Conservation (phyloP, 2,797 vertebrate species). For the Bradypodion pumilum region DNA sequence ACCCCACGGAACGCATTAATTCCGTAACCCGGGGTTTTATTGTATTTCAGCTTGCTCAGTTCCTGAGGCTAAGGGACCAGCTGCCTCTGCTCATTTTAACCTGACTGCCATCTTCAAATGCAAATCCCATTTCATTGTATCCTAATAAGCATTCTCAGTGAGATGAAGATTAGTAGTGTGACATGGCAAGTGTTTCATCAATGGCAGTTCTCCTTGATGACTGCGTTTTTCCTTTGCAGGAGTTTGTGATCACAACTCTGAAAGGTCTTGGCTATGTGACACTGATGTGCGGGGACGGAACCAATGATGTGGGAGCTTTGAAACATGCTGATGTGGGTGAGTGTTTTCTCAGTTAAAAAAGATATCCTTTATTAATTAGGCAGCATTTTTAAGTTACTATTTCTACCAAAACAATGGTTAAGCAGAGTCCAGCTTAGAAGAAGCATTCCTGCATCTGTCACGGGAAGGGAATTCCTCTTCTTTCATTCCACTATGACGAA, state of each 20-base stretch:
- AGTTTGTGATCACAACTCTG: conserved; percentile 94
- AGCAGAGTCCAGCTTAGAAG: neutral
- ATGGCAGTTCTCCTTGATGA: neutral
- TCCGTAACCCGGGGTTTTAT: too few species aligned
- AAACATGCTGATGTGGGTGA: conserved; percentile 97
- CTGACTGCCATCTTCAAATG: neutral
- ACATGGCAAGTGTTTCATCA: too few species aligned
- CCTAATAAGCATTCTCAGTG: neutral
- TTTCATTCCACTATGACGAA: neutral
- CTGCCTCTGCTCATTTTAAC: neutral
- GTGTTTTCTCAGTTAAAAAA: conserved; percentile 30
- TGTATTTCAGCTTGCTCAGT: neutral
- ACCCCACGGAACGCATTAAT: too few species aligned
- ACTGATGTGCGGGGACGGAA: conserved; percentile 97
- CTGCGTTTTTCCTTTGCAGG: conserved; percentile 72
- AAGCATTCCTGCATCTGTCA: neutral
- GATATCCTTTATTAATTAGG: neutral
- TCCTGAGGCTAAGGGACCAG: neutral
- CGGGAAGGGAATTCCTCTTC: too few species aligned
- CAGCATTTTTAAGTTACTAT: neutral
- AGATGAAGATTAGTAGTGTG: neutral
- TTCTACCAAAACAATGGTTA: neutral
- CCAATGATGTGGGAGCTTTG: conserved; percentile 95
- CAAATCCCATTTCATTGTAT: neutral
- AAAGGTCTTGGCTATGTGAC: conserved; percentile 93